phyloP scores from a whole-genome alignment of 2,888 invertebrate genomes.

The Drosophila falleni region DNA sequence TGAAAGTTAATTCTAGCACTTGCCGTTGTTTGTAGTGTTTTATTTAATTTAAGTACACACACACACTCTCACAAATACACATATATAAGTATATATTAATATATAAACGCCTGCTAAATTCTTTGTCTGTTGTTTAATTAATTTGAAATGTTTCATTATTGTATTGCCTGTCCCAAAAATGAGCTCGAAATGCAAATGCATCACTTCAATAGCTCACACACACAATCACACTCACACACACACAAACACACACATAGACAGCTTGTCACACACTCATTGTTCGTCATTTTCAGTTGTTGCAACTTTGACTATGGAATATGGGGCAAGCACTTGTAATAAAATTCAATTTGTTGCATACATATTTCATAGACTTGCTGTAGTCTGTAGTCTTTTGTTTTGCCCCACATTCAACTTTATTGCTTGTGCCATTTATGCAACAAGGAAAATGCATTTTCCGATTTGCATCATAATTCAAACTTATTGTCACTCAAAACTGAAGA shows the following conservation, averaged over 20 bases:
- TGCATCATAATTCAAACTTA: conserved; percentile 56
- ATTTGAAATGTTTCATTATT: conserved; percentile 61
- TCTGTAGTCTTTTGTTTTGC: conserved; percentile 34
- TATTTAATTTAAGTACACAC: conserved; percentile 30
- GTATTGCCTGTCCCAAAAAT: conserved; percentile 26
- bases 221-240: conserved; percentile 18
- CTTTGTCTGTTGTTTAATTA: conserved; percentile 64
- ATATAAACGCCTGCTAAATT: conserved; percentile 46
- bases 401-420: conserved; percentile 46
- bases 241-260: conserved; percentile 24
- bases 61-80: conserved; percentile 20
- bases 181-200: conserved; percentile 40
- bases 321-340: conserved; percentile 67
- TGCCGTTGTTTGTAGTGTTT: conserved; percentile 50
- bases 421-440: conserved; percentile 50
- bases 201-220: conserved; percentile 18
- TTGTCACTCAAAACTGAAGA: conserved; percentile 41
- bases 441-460: conserved; percentile 68
- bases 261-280: conserved; percentile 52
- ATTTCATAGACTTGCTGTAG: conserved; percentile 43
- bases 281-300: conserved; percentile 57
- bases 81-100: conserved; percentile 8
- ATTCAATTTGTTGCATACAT: conserved; percentile 76
- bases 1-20: conserved; percentile 36
- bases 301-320: conserved; percentile 47